phyloP scores from a whole-genome alignment of 2,888 invertebrate genomes.

The Plemyria rubiginata region DNA sequence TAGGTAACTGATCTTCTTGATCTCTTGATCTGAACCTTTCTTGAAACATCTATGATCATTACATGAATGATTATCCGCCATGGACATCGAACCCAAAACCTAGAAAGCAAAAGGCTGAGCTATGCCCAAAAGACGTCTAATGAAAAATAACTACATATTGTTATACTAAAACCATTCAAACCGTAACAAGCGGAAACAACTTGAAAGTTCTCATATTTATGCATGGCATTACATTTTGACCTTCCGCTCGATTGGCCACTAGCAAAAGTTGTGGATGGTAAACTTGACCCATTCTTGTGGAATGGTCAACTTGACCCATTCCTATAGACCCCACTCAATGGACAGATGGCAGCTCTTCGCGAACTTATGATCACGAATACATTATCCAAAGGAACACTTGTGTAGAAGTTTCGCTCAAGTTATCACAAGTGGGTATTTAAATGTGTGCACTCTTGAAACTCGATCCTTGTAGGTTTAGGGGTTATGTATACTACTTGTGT shows the following conservation, averaged over 20 bases:
- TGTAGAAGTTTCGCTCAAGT: constrained; percentile 29
- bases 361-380: constrained; percentile 43
- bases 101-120: too few species aligned
- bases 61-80: too few species aligned
- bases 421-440: constrained; percentile 21
- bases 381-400: constrained; percentile 38
- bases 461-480: neutral
- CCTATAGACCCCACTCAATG: constrained; percentile 34
- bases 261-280: constrained; percentile 30
- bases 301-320: constrained; percentile 28
- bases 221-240: constrained; percentile 23
- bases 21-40: too few species aligned
- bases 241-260: constrained; percentile 28
- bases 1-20: too few species aligned
- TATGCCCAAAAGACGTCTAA: too few species aligned
- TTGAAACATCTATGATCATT: too few species aligned
- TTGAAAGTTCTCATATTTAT: constrained; percentile 19
- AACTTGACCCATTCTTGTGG: constrained; percentile 28
- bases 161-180: neutral
- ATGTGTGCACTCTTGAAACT: constrained; percentile 20
- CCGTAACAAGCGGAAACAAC: constrained; percentile 6
- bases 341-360: constrained; percentile 37
- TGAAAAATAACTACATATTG: neutral
- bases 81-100: too few species aligned
- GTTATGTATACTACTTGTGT: neutral